Evolutionary conservation across 23 tunicate species (phyloP).

Genomic region (Halocynthia roretzi): DNA sequence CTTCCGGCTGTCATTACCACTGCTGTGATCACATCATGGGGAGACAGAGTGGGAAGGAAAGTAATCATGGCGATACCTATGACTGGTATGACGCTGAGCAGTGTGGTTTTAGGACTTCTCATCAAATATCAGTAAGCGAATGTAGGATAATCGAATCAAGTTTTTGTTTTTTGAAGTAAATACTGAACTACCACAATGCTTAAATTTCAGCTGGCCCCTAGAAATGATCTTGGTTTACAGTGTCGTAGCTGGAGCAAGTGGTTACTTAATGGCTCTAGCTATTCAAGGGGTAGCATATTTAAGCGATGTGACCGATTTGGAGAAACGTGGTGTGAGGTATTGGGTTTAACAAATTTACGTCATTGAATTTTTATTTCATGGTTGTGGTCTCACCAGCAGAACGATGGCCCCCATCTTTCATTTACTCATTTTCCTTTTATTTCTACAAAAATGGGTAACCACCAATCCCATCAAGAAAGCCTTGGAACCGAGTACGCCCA

Average conservation of each 20-base stretch:
- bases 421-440: no score
- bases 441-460: no score
- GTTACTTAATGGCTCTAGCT: conserved; percentile 66
- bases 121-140: conserved; percentile 47
- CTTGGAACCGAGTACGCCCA: no score
- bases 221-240: conserved; percentile 25
- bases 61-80: conserved; percentile 43
- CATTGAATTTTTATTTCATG: no score
- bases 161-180: not conserved
- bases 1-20: conserved; percentile 59
- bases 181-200: not conserved
- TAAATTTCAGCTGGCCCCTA: conserved; percentile 46
- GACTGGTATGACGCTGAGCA: conserved; percentile 28
- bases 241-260: conserved; percentile 47
- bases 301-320: conserved; percentile 48
- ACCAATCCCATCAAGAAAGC: no score
- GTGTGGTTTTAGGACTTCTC: conserved; percentile 27
- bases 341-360: not conserved
- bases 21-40: conserved; percentile 49
- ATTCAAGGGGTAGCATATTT: conserved; percentile 73
- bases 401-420: no score
- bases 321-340: conserved; percentile 50
- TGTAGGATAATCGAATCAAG: not conserved
- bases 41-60: conserved; percentile 73
- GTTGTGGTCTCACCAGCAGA: no score